phyloP scores from a whole-genome alignment of 1,140 invertebrate species.

The Aphelinus atriplicis region DNA sequence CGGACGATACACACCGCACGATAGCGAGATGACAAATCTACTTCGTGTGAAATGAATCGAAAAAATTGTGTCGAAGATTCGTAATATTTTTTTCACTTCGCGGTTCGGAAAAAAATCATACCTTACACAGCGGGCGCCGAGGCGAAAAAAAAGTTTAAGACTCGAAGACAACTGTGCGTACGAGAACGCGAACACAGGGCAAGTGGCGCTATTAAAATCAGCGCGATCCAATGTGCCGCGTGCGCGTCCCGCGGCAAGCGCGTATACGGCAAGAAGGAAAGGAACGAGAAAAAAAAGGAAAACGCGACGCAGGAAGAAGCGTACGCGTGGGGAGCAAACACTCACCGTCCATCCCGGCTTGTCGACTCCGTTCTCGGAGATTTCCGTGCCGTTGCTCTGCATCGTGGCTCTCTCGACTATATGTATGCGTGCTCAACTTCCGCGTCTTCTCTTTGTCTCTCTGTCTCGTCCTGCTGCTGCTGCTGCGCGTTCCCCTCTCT shows the following conservation, averaged over 20 bases:
- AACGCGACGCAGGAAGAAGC: too few relatives aligned
- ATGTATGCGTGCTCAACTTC: slow-evolving; percentile 17
- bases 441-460: background rate
- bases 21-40: too few relatives aligned
- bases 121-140: too few relatives aligned
- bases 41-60: too few relatives aligned
- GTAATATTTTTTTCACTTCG: too few relatives aligned
- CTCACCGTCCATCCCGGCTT: slow-evolving; percentile 62
- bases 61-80: too few relatives aligned
- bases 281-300: background rate
- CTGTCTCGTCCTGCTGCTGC: slow-evolving; percentile 9
- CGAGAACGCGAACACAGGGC: background rate
- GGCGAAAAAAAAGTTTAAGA: too few relatives aligned
- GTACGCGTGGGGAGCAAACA: background rate
- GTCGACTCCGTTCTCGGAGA: slow-evolving; percentile 59
- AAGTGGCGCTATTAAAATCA: background rate
- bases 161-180: too few relatives aligned
- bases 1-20: too few relatives aligned
- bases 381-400: slow-evolving; percentile 63
- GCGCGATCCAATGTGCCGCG: background rate
- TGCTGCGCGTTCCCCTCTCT: background rate
- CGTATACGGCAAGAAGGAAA: background rate
- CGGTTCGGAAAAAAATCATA: too few relatives aligned
- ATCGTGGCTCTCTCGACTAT: slow-evolving; percentile 46
- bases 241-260: background rate